Evolutionary conservation across 2,797 vertebrate species (phyloP), one percentile per base, ranked within the genome.

Genomic region (Harpagifer antarcticus): DNA sequence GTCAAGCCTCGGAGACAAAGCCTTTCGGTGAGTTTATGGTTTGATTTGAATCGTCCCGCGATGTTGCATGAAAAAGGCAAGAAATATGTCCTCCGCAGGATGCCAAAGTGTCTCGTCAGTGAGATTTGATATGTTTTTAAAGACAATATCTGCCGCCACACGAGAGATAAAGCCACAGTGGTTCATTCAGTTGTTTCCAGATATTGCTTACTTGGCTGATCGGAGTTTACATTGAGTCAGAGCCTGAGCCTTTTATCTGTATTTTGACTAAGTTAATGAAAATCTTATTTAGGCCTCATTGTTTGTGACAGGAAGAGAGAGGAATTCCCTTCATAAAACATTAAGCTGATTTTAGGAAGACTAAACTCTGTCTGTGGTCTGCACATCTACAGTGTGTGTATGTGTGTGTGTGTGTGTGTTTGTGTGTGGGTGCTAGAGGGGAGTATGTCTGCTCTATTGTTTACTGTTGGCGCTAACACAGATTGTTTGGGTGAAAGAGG

Each of bases 261-360:
- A 82, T 86, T 93, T 88, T 92, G 86, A 91, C 82, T 84, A 37
- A 81, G 72, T 86, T 91, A 72, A 89, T 89, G 82, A 86, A 93
- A 92, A 91, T 92, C 64, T 90, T 85, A 86, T 79, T 90, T 72
- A 67, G 60, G 63, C 48, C 23, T 79, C 71, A 79, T 81, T 88
- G 77, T 92, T 91, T 86, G 85, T 81, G 79, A 89, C 76, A 65
- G 52, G 69, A 72, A 79, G 84, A 75, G 78, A 58, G 68, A 64
- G 81, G 78, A 86, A 86, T 83, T 88, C 45, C 80, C 70, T 33
- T 67, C 42, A 79, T 76, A 75, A 87, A 68, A 83, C 62, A 50
- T 31, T 44, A 6, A 62, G 50, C 63, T 37, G 68, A 70, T 76
- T 69, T 37, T 57, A 64, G 75, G 45, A 78, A 79, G 67, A 75